phyloP scores from a whole-genome alignment of 2,888 invertebrate genomes.

The Oligia strigilis region DNA sequence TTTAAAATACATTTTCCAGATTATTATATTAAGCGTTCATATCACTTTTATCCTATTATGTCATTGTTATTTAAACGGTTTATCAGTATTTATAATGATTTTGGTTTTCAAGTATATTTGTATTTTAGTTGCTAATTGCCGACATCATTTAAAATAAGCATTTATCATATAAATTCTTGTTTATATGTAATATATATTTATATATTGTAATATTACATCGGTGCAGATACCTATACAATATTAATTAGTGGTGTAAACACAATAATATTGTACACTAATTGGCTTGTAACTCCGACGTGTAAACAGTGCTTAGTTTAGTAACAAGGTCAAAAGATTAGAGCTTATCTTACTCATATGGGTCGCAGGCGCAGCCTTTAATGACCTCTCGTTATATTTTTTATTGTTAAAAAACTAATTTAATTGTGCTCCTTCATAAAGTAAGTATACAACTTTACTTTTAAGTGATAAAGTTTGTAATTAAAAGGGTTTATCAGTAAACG shows the following conservation, averaged over 20 bases:
- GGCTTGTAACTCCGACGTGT: constrained; percentile 60
- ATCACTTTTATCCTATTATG: constrained; percentile 31
- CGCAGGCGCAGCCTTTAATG: constrained; percentile 53
- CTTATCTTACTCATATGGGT: constrained; percentile 67
- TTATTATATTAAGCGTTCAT: constrained; percentile 12
- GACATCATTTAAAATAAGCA: constrained; percentile 43
- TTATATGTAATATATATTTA: constrained; percentile 40
- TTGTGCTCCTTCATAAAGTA: constrained; percentile 51
- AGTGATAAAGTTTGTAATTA: constrained; percentile 62
- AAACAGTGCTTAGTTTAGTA: constrained; percentile 63
- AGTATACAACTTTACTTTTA: constrained; percentile 45
- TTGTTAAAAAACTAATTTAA: constrained; percentile 60
- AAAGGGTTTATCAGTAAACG: constrained; percentile 65
- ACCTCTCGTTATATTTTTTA: constrained; percentile 65
- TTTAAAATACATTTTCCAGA: constrained; percentile 12
- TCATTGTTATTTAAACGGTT: constrained; percentile 35
- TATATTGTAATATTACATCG: constrained; percentile 41
- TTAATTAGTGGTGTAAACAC: constrained; percentile 65
- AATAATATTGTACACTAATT: constrained; percentile 66
- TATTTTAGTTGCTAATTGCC: constrained; percentile 58
- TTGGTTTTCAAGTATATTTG: constrained; percentile 33
- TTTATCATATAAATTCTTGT: constrained; percentile 50
- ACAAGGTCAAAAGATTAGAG: constrained; percentile 69
- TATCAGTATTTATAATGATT: constrained; percentile 35
- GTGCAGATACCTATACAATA: constrained; percentile 61